A percentile compares a stretch with the other conserved stretches of the same genome.
These are phyloP conservation scores for Piscicola geometra DNA, from an alignment of 2,888 invertebrate species.

Conservation along the genomic window DNA sequence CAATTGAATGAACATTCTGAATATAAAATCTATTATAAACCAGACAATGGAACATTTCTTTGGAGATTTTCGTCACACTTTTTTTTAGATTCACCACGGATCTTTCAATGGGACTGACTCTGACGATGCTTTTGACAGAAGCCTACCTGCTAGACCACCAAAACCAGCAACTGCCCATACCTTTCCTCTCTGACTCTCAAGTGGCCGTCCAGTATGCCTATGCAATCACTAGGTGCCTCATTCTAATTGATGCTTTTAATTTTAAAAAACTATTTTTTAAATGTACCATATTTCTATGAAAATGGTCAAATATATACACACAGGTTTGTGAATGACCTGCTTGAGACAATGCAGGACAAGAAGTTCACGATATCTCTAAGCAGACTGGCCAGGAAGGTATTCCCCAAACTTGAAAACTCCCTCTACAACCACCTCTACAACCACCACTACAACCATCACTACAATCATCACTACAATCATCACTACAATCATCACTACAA, in stretches of 20 bases:
- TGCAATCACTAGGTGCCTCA: background rate
- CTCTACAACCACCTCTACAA: no score
- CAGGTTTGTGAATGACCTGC: slow-evolving; percentile 14
- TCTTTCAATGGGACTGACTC: background rate
- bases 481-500: no score
- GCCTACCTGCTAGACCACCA: background rate
- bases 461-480: no score
- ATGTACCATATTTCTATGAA: background rate
- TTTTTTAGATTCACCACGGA: background rate
- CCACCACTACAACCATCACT: no score
- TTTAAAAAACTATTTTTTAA: background rate
- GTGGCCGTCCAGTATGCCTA: background rate
- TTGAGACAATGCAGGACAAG: background rate
- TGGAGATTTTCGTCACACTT: background rate
- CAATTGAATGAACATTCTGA: no score
- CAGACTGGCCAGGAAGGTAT: background rate
- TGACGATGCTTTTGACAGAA: background rate
- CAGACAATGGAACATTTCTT: background rate
- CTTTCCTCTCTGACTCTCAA: background rate
- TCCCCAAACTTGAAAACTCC: no score
- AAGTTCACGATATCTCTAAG: background rate
- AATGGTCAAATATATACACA: background rate
- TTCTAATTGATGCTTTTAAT: background rate
- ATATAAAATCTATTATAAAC: no score
- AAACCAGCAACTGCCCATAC: background rate